A percentile compares a stretch with the other conserved stretches of the same genome.
phyloP scores from a whole-genome alignment of 1,140 invertebrate species.

The Drosophila oshimai region DNA sequence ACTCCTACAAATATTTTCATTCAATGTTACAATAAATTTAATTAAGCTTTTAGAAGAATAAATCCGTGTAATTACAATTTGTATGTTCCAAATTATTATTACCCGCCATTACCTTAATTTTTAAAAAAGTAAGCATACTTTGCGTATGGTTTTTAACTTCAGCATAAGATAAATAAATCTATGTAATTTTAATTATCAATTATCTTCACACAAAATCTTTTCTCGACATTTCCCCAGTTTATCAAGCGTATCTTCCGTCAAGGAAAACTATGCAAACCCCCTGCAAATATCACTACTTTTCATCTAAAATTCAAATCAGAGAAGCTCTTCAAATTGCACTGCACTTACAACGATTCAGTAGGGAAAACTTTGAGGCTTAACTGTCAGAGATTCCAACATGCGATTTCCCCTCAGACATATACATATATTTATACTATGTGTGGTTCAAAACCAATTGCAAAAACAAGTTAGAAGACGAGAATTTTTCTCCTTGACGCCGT shows the following conservation, averaged over 20 bases:
- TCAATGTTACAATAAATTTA: no score
- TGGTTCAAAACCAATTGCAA: slow-evolving; percentile 10
- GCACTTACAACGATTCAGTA: slow-evolving; percentile 3
- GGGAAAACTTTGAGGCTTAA: slow-evolving; percentile 27
- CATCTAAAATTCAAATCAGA: slow-evolving; percentile 13
- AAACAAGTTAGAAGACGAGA: slow-evolving; percentile 30
- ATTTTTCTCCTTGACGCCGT: slow-evolving; percentile 35
- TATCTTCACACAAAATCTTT: background rate
- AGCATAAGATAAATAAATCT: background rate
- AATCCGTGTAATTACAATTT: no score
- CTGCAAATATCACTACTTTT: background rate
- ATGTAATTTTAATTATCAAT: background rate
- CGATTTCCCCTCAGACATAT: background rate
- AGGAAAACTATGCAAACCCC: slow-evolving; percentile 16
- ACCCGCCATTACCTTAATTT: no score
- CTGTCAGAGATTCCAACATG: background rate
- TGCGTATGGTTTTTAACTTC: background rate
- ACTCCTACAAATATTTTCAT: no score
- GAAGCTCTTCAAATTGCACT: slow-evolving; percentile 12
- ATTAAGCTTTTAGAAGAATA: no score
- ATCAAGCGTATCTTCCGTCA: background rate
- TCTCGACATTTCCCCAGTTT: background rate
- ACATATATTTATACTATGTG: background rate
- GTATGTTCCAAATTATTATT: no score
- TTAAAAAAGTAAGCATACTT: no score